A percentile compares a stretch with the other conserved stretches of the same genome.
Evolutionary conservation across 2,113 vertebrate genomes (phyloP).

Genomic region (Anhinga rufa): DNA sequence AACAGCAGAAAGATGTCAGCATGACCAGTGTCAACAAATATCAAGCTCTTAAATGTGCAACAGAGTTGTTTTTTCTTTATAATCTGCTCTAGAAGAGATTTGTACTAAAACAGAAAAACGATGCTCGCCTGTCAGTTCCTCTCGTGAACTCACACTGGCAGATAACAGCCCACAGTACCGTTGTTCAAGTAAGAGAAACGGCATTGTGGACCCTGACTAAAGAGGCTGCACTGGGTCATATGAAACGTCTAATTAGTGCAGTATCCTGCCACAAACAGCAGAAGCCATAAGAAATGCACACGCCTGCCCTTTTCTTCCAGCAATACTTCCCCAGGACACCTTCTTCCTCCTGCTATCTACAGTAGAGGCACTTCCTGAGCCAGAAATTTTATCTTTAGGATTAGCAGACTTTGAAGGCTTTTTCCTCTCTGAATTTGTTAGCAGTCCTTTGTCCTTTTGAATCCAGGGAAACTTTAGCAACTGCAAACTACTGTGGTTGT

Average conservation of each 20-base stretch:
- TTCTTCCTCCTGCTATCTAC: slow-evolving; percentile 19
- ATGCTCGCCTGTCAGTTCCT: not conserved
- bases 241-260: not conserved
- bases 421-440: not conserved
- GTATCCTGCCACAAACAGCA: not conserved
- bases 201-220: not conserved
- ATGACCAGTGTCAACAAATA: not conserved
- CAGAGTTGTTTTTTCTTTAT: not conserved
- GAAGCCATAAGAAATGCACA: not conserved
- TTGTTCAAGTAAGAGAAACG: not conserved
- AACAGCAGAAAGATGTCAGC: not conserved
- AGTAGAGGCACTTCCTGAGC: slow-evolving; percentile 9
- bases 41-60: not conserved
- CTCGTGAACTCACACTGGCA: not conserved
- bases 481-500: not conserved
- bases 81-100: not conserved
- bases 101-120: not conserved
- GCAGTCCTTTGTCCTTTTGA: not conserved
- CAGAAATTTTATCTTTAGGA: slow-evolving; percentile 32
- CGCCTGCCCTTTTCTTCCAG: not conserved
- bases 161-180: not conserved
- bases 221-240: not conserved
- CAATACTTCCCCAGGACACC: not conserved
- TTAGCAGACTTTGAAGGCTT: slow-evolving; percentile 31
- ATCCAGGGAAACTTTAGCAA: not conserved